A percentile compares a stretch with the other conserved stretches of the same genome.
Evolutionary conservation across 2,888 invertebrate species (phyloP).

Genomic region (Sminthurinus aureus): DNA sequence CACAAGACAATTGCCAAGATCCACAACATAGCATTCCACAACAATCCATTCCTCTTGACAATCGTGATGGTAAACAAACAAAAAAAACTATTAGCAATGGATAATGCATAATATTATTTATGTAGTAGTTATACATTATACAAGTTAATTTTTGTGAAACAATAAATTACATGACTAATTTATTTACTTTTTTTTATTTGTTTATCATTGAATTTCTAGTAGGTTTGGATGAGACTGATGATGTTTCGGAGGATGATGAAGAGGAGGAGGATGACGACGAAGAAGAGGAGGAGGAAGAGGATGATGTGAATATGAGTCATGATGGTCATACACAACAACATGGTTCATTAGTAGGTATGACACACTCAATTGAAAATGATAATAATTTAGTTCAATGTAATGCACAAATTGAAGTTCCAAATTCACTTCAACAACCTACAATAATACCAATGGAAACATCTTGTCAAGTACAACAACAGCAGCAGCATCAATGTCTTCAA

Average conservation of each 20-base stretch:
- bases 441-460: conserved; percentile 25
- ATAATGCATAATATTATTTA: too few relatives aligned
- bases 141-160: not conserved
- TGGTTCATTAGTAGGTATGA: conserved; percentile 21
- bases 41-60: conserved; percentile 11
- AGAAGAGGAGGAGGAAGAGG: too few relatives aligned
- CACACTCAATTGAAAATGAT: conserved; percentile 36
- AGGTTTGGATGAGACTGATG: conserved; percentile 43
- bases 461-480: conserved; percentile 7
- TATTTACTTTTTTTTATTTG: too few relatives aligned
- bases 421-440: conserved; percentile 26
- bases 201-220: too few relatives aligned
- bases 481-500: conserved; percentile 40
- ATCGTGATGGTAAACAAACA: conserved; percentile 11
- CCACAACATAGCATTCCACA: conserved; percentile 20
- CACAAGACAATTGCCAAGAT: conserved; percentile 22
- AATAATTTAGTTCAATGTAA: conserved; percentile 29
- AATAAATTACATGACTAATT: conserved; percentile 8
- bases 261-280: conserved; percentile 44
- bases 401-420: conserved; percentile 34
- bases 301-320: conserved; percentile 26
- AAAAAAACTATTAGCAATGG: not conserved
- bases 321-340: conserved; percentile 23
- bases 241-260: conserved; percentile 44
- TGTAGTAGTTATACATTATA: not conserved